These are phyloP conservation scores for Rutpela maculata DNA, from an alignment of 2,888 invertebrate genomes.

Conservation along the genomic window DNA sequence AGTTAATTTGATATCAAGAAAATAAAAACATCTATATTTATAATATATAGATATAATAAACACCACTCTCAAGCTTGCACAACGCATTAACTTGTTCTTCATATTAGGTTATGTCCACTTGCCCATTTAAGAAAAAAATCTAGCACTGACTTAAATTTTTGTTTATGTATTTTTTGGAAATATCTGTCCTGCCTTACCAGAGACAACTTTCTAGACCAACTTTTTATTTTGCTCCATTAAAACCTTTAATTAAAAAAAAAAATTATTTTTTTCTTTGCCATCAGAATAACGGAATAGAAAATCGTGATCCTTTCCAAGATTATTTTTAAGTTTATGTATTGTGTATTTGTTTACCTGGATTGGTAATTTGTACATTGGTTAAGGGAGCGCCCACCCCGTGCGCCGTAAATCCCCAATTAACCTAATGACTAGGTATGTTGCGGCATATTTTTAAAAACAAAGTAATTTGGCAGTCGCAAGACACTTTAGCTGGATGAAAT, in stretches of 20 bases:
- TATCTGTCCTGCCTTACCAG: not conserved
- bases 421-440: constrained; percentile 59
- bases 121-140: no score
- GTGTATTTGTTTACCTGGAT: not conserved
- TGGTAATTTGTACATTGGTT: not conserved
- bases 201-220: not conserved
- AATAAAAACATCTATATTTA: no score
- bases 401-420: constrained; percentile 57
- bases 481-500: constrained; percentile 63
- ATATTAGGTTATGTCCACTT: no score
- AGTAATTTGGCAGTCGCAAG: constrained; percentile 60
- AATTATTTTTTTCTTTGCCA: not conserved
- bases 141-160: no score
- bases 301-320: not conserved
- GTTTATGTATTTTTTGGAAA: no score
- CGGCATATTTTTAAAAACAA: constrained; percentile 61
- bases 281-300: not conserved
- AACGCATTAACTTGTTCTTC: no score
- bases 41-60: no score
- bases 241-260: not conserved
- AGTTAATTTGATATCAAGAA: no score
- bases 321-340: not conserved
- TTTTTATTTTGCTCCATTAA: not conserved
- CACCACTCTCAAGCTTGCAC: no score
- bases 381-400: constrained; percentile 31